Evolutionary conservation across 2,797 vertebrate genomes (phyloP).

Genomic region (Xenops minutus): DNA sequence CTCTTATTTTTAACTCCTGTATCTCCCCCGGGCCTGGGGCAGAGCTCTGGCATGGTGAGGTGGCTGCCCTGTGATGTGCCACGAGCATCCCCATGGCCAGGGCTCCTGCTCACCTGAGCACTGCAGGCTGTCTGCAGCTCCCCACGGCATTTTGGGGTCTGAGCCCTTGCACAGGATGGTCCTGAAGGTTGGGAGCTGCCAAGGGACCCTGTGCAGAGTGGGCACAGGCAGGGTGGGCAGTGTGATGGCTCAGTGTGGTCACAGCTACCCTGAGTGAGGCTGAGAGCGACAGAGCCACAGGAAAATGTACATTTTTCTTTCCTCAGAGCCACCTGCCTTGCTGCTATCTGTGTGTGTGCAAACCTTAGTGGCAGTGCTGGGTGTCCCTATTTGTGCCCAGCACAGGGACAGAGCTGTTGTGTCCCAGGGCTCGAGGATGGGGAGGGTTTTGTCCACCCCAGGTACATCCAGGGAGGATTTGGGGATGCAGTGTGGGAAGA

Average conservation of each 20-base stretch:
- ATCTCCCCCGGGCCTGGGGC: background rate
- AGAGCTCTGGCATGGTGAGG: accelerated
- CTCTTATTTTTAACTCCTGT: constrained; percentile 21
- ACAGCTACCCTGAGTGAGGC: accelerated
- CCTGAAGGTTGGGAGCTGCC: background rate
- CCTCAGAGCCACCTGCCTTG: background rate
- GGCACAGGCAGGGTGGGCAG: background rate
- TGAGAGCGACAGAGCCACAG: background rate
- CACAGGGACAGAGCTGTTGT: background rate
- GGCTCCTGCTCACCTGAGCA: background rate
- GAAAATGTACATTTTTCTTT: background rate
- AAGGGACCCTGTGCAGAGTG: background rate
- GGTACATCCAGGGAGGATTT: background rate
- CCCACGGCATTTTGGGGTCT: accelerated
- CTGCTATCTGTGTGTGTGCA: background rate
- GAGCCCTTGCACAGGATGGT: accelerated
- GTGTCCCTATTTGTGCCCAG: background rate
- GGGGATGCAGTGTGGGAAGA: accelerated
- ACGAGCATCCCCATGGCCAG: background rate
- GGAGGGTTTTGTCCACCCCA: background rate
- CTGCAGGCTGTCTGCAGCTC: background rate
- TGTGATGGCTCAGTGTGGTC: accelerated
- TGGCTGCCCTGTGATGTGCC: background rate
- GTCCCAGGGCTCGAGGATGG: background rate
- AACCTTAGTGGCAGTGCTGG: background rate